These are phyloP conservation scores for Plecotus auritus DNA, from an alignment of 2,113 vertebrate species.

Conservation along the genomic window DNA sequence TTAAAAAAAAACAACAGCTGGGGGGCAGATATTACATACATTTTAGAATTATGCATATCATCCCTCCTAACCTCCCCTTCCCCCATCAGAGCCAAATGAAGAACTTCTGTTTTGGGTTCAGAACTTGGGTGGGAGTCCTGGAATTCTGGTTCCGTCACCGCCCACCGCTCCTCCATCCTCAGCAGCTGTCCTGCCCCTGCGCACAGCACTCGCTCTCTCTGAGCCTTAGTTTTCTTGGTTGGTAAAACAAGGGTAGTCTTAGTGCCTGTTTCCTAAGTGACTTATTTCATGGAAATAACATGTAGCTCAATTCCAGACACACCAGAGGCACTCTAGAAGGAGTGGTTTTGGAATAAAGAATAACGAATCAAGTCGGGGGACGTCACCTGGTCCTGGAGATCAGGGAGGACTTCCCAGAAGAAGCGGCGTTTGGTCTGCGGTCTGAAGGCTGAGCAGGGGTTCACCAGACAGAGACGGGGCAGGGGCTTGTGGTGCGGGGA, in stretches of 20 bases:
- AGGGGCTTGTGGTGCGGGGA: fast-evolving
- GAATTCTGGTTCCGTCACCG: neutral
- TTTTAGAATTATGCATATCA: neutral
- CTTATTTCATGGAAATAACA: neutral
- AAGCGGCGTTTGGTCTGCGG: neutral
- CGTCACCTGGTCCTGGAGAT: neutral
- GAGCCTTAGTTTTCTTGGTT: neutral
- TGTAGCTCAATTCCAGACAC: neutral
- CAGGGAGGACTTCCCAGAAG: neutral
- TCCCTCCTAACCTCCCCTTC: neutral
- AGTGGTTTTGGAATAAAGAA: neutral
- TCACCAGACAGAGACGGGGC: neutral
- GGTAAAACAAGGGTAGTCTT: neutral
- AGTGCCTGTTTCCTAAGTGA: too few species aligned
- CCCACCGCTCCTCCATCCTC: too few species aligned
- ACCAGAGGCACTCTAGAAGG: neutral
- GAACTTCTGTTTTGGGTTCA: neutral
- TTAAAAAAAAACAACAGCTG: too few species aligned
- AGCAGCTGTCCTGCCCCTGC: too few species aligned
- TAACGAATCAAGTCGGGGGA: neutral
- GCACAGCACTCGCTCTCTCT: neutral
- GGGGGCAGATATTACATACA: neutral
- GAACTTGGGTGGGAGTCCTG: neutral
- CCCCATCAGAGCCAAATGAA: neutral
- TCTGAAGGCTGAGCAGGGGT: neutral